These are phyloP conservation scores for Cheilosia vernalis DNA, from an alignment of 2,888 invertebrate genomes.

Conservation along the genomic window DNA sequence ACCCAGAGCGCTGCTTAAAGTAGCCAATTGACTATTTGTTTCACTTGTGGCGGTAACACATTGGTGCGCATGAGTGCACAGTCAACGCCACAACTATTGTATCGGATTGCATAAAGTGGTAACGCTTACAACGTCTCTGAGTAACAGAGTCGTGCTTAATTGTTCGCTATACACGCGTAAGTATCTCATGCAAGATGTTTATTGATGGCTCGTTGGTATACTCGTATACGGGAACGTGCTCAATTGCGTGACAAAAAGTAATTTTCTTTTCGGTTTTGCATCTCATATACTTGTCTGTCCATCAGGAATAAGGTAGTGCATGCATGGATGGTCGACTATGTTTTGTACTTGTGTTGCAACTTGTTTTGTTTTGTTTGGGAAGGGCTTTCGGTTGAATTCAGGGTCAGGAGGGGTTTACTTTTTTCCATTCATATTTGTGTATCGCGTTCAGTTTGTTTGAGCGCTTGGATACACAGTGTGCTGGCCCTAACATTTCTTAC, in stretches of 20 bases:
- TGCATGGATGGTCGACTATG: neutral
- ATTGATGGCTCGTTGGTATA: slow-evolving; percentile 25
- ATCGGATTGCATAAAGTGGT: slow-evolving; percentile 59
- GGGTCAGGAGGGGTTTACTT: too few species aligned
- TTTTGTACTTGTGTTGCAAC: neutral
- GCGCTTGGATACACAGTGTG: too few species aligned
- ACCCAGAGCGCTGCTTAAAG: slow-evolving; percentile 1
- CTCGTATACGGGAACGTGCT: slow-evolving; percentile 47
- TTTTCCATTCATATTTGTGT: too few species aligned
- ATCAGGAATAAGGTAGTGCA: neutral
- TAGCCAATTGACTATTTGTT: slow-evolving; percentile 53
- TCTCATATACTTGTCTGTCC: slow-evolving; percentile 11
- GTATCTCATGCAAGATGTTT: slow-evolving; percentile 40
- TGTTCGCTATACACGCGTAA: slow-evolving; percentile 42
- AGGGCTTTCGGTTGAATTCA: neutral
- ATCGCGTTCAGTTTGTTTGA: too few species aligned
- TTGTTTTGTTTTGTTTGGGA: neutral
- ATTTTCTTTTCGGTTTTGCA: slow-evolving; percentile 51
- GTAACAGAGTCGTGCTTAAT: slow-evolving; percentile 50
- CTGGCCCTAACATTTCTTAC: too few species aligned
- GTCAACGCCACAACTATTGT: slow-evolving; percentile 25
- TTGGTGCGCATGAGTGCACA: slow-evolving; percentile 61
- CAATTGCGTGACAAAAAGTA: slow-evolving; percentile 70
- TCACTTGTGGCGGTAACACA: slow-evolving; percentile 42
- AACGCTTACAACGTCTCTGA: slow-evolving; percentile 36